Evolutionary conservation across 2,113 vertebrate species (phyloP), one percentile per base, ranked within the genome.

Genomic region (Eublepharis macularius): DNA sequence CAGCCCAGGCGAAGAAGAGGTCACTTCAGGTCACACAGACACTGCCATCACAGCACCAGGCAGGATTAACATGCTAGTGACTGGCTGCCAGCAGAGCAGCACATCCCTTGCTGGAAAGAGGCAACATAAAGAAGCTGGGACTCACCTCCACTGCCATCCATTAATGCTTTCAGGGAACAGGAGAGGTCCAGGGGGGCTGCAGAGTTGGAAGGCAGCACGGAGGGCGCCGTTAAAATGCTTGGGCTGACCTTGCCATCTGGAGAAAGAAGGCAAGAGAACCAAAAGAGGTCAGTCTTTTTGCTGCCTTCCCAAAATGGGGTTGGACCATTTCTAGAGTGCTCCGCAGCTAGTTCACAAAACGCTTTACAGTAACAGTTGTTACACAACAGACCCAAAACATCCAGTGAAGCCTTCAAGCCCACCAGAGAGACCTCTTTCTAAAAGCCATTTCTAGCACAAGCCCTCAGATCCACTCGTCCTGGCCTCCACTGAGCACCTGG

Each of bases 161-260:
- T 94, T 69, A 96, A 95, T 0, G 97, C 96, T 94, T 97, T 98
- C 91, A 98, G 95, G 92, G 97, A 98, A 90, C 94, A 95, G 89
- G 97, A 96, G 89, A 98, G 95, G 90, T 97, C 97, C 80, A 97
- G 66, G 90, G 97, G 96, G 73, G 97, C 95, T 85, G 97, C 94
- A 83, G 97, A 96, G 81, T 96, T 95, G 65, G 96, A 91, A 90
- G 95, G 95, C 92, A 95, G 95, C 70, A 92, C 90, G 81, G 96
- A 96, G 92, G 97, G 95, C 86, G 97, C 91, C 85, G 95, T 93
- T 79, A 97, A 95, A 94, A 96, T 96, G 83, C 95, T 96, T 94
- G 97, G 92, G 90, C 96, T 97, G 84, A 95, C 93, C 96, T 98
- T 99, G 77, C 96, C 94, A 92, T 98, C 98, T 98, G 95, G 45